Evolutionary conservation across 2,888 invertebrate species (phyloP).

Genomic region (Himalopsyche tibetana): DNA sequence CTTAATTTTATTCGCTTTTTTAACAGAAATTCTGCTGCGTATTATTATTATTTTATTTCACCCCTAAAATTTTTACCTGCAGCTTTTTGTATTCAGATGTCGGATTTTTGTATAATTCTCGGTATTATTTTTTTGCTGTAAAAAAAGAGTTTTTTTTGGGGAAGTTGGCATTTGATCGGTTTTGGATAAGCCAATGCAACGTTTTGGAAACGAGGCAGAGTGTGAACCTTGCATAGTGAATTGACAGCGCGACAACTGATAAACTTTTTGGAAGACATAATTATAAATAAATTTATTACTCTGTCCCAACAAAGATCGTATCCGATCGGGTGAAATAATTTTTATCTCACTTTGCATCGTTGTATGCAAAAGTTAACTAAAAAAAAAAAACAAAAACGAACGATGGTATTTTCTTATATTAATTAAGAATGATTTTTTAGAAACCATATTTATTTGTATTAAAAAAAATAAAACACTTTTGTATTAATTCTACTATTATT

Average conservation of each 20-base stretch:
- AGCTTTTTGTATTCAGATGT: slow-evolving; percentile 61
- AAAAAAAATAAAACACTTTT: no score
- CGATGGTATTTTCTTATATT: no score
- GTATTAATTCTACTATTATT: no score
- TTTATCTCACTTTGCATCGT: neutral
- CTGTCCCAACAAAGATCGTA: slow-evolving; percentile 22
- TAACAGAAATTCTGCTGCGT: slow-evolving; percentile 51
- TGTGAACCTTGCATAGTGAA: slow-evolving; percentile 56
- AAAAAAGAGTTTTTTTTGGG: slow-evolving; percentile 56
- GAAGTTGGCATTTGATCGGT: slow-evolving; percentile 54
- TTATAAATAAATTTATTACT: slow-evolving; percentile 64
- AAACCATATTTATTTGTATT: no score
- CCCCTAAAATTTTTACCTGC: slow-evolving; percentile 64
- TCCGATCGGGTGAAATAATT: neutral
- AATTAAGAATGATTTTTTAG: no score
- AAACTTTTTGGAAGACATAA: slow-evolving; percentile 64
- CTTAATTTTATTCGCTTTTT: slow-evolving; percentile 70
- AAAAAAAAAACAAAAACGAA: neutral
- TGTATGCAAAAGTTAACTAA: neutral
- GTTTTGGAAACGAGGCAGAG: slow-evolving; percentile 35
- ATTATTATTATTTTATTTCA: slow-evolving; percentile 64
- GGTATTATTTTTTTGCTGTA: slow-evolving; percentile 54
- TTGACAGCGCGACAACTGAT: slow-evolving; percentile 60
- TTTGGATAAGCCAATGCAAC: slow-evolving; percentile 51
- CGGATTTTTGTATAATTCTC: slow-evolving; percentile 61